These are phyloP conservation scores for Monomorium pharaonis DNA, from an alignment of 1,140 invertebrate genomes.

Conservation along the genomic window DNA sequence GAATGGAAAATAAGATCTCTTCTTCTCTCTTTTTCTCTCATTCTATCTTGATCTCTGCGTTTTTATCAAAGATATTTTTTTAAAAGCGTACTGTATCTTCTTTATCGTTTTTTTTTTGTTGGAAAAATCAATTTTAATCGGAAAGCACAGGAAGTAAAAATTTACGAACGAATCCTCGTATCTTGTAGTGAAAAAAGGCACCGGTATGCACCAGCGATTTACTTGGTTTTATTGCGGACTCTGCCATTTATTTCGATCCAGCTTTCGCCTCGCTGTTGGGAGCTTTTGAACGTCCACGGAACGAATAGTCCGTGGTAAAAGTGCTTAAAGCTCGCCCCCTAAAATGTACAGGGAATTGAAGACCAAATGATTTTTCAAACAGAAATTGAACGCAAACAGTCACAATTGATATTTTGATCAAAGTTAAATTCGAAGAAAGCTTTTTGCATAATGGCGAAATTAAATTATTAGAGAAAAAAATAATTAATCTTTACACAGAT, in stretches of 20 bases:
- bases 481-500: not conserved
- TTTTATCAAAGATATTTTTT: not conserved
- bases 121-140: conserved; percentile 61
- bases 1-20: not conserved
- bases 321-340: conserved; percentile 46
- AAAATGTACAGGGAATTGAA: conserved; percentile 45
- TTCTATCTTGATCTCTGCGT: not conserved
- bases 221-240: conserved; percentile 39
- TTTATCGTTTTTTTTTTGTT: not conserved
- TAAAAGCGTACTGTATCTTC: not conserved
- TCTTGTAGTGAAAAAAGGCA: conserved; percentile 39
- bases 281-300: conserved; percentile 58
- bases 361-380: conserved; percentile 23
- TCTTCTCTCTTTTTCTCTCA: not conserved
- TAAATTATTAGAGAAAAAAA: not conserved
- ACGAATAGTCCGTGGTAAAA: conserved; percentile 63
- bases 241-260: conserved; percentile 68
- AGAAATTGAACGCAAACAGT: not conserved
- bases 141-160: conserved; percentile 44
- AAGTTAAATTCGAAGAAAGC: not conserved
- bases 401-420: not conserved
- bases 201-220: conserved; percentile 40
- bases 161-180: conserved; percentile 41
- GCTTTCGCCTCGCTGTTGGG: conserved; percentile 58
- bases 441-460: not conserved